A percentile compares a stretch with the other conserved stretches of the same genome.
These are phyloP conservation scores for Heliocidaris erythrogramma DNA, from an alignment of 35 echinoderm and acorn worm genomes.

Conservation along the genomic window DNA sequence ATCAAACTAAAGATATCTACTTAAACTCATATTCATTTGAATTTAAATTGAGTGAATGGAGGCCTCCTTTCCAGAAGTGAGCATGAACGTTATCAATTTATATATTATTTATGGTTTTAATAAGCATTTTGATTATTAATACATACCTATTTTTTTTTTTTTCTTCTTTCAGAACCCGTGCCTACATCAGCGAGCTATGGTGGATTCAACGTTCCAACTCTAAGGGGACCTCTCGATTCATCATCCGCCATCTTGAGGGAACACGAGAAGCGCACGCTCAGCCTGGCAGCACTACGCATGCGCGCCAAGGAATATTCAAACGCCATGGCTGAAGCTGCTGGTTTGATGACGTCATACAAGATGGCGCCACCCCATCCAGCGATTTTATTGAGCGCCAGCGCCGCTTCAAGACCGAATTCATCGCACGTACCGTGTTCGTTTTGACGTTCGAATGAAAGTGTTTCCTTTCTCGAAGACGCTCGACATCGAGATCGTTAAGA, in stretches of 20 bases:
- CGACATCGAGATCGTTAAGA: background rate
- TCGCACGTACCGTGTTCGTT: slow-evolving; percentile 32
- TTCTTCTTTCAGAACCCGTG: background rate
- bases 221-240: background rate
- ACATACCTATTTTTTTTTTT: background rate
- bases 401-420: background rate
- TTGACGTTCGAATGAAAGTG: background rate
- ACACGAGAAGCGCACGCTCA: slow-evolving; percentile 77
- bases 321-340: slow-evolving; percentile 76
- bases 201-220: background rate
- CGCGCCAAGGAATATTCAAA: slow-evolving; percentile 79
- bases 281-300: slow-evolving; percentile 77
- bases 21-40: too few relatives aligned
- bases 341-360: slow-evolving; percentile 39
- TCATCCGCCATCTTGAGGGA: slow-evolving; percentile 37
- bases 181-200: slow-evolving; percentile 39
- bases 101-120: too few relatives aligned
- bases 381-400: background rate
- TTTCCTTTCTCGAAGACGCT: background rate
- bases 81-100: too few relatives aligned
- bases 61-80: too few relatives aligned
- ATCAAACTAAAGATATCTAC: too few relatives aligned
- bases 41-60: too few relatives aligned
- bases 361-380: slow-evolving; percentile 34
- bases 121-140: background rate